A percentile compares a stretch with the other conserved stretches of the same genome.
Evolutionary conservation across 2,113 vertebrate species (phyloP).

Genomic region (Callospermophilus lateralis): DNA sequence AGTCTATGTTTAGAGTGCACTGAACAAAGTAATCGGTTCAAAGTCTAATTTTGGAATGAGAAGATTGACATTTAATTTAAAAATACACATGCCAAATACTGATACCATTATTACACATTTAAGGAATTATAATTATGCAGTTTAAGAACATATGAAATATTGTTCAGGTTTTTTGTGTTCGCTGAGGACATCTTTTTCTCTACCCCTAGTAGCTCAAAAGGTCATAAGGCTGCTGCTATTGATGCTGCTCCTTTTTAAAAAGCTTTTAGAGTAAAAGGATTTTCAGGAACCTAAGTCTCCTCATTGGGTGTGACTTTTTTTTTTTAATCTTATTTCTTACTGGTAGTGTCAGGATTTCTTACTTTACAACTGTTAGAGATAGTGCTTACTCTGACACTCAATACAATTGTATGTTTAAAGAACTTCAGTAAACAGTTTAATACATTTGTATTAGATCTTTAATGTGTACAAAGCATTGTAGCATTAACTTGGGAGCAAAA

Average conservation of each 20-base stretch:
- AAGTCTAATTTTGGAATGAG: not conserved
- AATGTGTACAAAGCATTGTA: not conserved
- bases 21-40: not conserved
- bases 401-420: not conserved
- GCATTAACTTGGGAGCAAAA: not conserved
- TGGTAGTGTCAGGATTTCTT: not conserved
- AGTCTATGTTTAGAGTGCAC: not conserved
- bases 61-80: not conserved
- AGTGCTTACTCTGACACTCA: not conserved
- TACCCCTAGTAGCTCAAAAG: not conserved
- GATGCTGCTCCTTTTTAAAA: no score
- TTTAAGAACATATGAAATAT: conserved; percentile 6
- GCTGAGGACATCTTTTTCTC: not conserved
- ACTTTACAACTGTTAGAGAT: not conserved
- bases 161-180: not conserved
- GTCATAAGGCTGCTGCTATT: no score
- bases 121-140: not conserved
- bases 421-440: not conserved
- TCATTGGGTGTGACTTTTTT: not conserved
- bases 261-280: not conserved
- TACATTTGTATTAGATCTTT: not conserved
- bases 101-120: not conserved
- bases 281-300: not conserved
- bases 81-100: not conserved
- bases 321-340: not conserved